phyloP scores from a whole-genome alignment of 2,113 vertebrate species.

The Clarias gariepinus region DNA sequence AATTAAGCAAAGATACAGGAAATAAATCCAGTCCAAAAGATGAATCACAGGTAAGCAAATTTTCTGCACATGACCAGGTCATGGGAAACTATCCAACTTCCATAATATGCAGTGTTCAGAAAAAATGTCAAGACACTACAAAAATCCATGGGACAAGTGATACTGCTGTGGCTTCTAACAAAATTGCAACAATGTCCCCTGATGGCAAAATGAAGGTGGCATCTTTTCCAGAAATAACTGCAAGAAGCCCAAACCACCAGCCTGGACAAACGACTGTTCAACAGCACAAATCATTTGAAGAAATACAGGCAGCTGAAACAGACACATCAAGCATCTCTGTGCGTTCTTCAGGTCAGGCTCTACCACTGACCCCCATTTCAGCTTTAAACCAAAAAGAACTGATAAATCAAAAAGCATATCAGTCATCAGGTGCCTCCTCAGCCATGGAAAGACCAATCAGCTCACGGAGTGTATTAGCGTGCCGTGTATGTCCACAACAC shows the following conservation, averaged over 20 bases:
- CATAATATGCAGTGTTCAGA: not conserved
- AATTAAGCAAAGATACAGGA: not conserved
- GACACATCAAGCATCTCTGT: not conserved
- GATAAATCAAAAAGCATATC: slow-evolving; percentile 44
- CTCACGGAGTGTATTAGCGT: slow-evolving; percentile 29
- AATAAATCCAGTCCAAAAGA: not conserved
- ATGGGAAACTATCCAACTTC: not conserved
- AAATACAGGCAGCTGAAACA: not conserved
- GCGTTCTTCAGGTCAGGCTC: not conserved
- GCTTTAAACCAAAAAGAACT: slow-evolving; percentile 23
- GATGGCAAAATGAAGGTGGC: not conserved
- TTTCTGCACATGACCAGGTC: not conserved
- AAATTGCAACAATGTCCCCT: not conserved
- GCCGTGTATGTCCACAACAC: slow-evolving; percentile 44
- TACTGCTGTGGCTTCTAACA: not conserved
- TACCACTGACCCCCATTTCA: not conserved
- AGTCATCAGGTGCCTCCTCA: slow-evolving; percentile 15
- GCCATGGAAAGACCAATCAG: slow-evolving; percentile 11
- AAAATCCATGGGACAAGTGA: not conserved
- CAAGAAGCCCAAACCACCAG: slow-evolving; percentile 2
- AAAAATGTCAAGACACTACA: slow-evolving; percentile 8
- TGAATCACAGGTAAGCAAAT: not conserved
- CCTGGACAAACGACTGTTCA: not conserved
- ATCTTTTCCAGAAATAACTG: slow-evolving; percentile 7
- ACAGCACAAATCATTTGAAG: slow-evolving; percentile 1